Evolutionary conservation across 2,113 vertebrate genomes (phyloP).

Genomic region (Coregonus clupeaformis): DNA sequence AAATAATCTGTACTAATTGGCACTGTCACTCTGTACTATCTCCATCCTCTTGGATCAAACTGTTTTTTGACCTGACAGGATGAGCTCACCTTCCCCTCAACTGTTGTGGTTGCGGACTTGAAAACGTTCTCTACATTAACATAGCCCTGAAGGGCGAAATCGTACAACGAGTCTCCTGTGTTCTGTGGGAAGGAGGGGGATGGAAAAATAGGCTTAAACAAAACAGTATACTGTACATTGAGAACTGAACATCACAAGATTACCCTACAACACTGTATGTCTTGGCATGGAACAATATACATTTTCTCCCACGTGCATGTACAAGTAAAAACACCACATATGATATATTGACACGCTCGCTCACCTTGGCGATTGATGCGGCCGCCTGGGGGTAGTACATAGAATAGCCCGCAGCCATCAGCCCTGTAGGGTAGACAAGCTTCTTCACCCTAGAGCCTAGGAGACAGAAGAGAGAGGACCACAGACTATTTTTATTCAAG

Average conservation of each 20-base stretch:
- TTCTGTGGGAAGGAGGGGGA: slow-evolving; percentile 10
- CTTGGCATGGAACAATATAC: too few relatives aligned
- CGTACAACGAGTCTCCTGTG: slow-evolving; percentile 62
- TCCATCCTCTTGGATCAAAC: too few relatives aligned
- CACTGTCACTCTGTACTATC: neutral
- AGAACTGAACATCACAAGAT: neutral
- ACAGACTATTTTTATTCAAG: too few relatives aligned
- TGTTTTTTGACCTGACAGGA: neutral
- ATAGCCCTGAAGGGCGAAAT: slow-evolving; percentile 60
- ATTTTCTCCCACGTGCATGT: too few relatives aligned
- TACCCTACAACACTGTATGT: neutral
- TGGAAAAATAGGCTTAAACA: neutral
- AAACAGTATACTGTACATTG: neutral
- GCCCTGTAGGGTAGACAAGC: slow-evolving; percentile 79
- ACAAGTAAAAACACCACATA: neutral
- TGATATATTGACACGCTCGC: slow-evolving; percentile 15
- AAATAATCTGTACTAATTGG: neutral
- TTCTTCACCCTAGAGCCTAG: slow-evolving; percentile 85
- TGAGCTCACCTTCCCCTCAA: slow-evolving; percentile 13
- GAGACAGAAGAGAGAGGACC: neutral
- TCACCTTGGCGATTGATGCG: slow-evolving; percentile 76
- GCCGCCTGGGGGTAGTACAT: slow-evolving; percentile 90
- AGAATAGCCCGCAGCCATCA: slow-evolving; percentile 80
- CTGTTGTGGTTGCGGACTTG: slow-evolving; percentile 15
- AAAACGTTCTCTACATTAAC: slow-evolving; percentile 61